These are phyloP conservation scores for Hestina assimilis DNA, from an alignment of 1,140 invertebrate genomes.

Conservation along the genomic window DNA sequence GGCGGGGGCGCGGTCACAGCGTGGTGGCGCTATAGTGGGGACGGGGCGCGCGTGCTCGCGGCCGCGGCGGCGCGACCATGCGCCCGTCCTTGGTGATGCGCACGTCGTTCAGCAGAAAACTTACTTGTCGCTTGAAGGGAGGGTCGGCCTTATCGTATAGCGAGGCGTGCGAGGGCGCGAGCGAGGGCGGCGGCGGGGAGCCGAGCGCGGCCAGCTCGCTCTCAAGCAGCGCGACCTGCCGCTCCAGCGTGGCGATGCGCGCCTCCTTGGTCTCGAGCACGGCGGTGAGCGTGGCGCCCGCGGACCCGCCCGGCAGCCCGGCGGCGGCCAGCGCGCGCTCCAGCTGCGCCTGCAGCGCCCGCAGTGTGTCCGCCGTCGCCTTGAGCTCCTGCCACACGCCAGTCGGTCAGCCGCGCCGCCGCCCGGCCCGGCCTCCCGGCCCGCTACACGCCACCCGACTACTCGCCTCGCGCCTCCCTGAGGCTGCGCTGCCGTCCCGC, in stretches of 20 bases:
- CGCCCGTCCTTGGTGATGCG: slow-evolving; percentile 85
- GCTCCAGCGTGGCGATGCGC: slow-evolving; percentile 90
- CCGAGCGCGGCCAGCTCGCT: slow-evolving; percentile 83
- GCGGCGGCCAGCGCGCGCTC: slow-evolving; percentile 85
- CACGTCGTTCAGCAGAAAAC: slow-evolving; percentile 88
- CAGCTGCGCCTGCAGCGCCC: slow-evolving; percentile 87
- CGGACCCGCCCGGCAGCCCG: slow-evolving; percentile 80
- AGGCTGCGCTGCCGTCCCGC: slow-evolving; percentile 45
- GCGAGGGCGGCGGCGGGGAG: slow-evolving; percentile 76
- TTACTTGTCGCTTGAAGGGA: slow-evolving; percentile 88
- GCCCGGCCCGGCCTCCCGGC: slow-evolving; percentile 38
- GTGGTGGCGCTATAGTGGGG: slow-evolving; percentile 66
- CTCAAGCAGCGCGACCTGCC: slow-evolving; percentile 87
- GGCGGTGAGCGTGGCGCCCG: slow-evolving; percentile 85
- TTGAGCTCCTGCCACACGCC: slow-evolving; percentile 85
- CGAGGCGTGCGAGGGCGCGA: slow-evolving; percentile 77
- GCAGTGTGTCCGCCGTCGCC: slow-evolving; percentile 88
- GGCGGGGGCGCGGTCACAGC: slow-evolving; percentile 53
- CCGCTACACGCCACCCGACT: slow-evolving; percentile 54
- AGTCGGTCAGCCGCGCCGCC: slow-evolving; percentile 63
- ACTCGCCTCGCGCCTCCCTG: slow-evolving; percentile 48
- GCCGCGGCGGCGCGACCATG: slow-evolving; percentile 61
- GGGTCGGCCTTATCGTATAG: slow-evolving; percentile 82
- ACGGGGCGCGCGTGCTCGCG: slow-evolving; percentile 26
- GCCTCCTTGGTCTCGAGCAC: slow-evolving; percentile 92